These are phyloP conservation scores for Pyrrhia umbra DNA, from an alignment of 2,888 invertebrate genomes.

Conservation along the genomic window DNA sequence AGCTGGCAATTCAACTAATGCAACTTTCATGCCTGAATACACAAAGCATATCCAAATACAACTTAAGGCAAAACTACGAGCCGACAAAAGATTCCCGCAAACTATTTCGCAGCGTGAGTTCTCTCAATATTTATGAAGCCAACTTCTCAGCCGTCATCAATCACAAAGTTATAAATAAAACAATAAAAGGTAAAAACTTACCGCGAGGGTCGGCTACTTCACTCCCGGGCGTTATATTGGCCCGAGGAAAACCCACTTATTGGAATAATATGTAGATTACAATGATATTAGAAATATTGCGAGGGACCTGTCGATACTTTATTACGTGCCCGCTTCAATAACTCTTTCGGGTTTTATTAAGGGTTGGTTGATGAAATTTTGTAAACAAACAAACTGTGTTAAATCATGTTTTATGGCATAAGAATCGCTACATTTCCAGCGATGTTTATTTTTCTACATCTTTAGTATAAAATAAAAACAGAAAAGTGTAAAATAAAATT, in stretches of 20 bases:
- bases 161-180: slow-evolving; percentile 91
- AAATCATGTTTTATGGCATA: neutral
- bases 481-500: no score
- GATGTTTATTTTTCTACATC: no score
- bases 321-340: slow-evolving; percentile 72
- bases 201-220: slow-evolving; percentile 83
- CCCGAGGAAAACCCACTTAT: slow-evolving; percentile 86
- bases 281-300: slow-evolving; percentile 84
- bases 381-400: slow-evolving; percentile 29
- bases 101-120: slow-evolving; percentile 84
- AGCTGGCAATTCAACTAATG: slow-evolving; percentile 12
- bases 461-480: no score
- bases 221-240: slow-evolving; percentile 84
- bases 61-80: slow-evolving; percentile 61
- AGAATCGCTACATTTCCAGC: no score
- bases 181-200: slow-evolving; percentile 90
- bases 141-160: slow-evolving; percentile 88
- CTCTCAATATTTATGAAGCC: slow-evolving; percentile 89
- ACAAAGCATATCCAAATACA: slow-evolving; percentile 54
- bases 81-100: slow-evolving; percentile 57
- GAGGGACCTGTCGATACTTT: slow-evolving; percentile 81
- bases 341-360: slow-evolving; percentile 71
- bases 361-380: slow-evolving; percentile 48
- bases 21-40: slow-evolving; percentile 34
- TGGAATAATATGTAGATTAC: slow-evolving; percentile 90